phyloP scores from a whole-genome alignment of 2,888 invertebrate species.

The Gymnoscelis rufifasciata region DNA sequence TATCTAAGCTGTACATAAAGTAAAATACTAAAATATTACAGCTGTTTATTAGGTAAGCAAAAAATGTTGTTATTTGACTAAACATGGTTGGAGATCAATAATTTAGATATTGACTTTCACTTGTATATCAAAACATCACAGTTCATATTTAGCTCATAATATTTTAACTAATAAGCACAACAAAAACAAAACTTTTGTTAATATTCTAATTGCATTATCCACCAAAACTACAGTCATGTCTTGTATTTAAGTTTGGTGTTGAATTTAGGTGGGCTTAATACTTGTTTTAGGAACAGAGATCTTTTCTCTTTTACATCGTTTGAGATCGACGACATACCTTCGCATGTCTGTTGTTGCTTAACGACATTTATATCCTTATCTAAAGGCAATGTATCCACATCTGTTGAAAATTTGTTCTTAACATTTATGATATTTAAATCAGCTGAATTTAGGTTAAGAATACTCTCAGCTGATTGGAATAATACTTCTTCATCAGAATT shows the following conservation, averaged over 20 bases:
- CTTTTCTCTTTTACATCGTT: constrained; percentile 73
- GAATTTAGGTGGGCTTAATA: constrained; percentile 78
- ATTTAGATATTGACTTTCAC: constrained; percentile 39
- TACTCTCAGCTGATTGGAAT: constrained; percentile 58
- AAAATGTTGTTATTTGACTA: constrained; percentile 36
- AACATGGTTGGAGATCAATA: constrained; percentile 53
- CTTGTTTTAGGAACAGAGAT: constrained; percentile 78
- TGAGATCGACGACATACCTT: constrained; percentile 33
- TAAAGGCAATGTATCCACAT: constrained; percentile 7
- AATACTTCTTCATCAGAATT: constrained; percentile 71
- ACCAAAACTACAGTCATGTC: constrained; percentile 33
- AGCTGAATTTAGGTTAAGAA: constrained; percentile 40
- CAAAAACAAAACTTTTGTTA: constrained; percentile 1
- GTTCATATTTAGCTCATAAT: constrained; percentile 11
- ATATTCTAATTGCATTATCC: too few relatives aligned
- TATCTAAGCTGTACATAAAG: too few relatives aligned
- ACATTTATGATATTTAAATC: constrained; percentile 43
- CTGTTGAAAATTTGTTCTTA: constrained; percentile 45
- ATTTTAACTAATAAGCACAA: neutral
- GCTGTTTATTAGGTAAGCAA: too few relatives aligned
- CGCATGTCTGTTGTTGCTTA: constrained; percentile 20
- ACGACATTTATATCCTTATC: constrained; percentile 16
- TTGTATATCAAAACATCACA: constrained; percentile 24
- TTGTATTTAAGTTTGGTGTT: constrained; percentile 68
- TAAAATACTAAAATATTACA: too few relatives aligned